Percentiles rank a stretch among this genome's conserved stretches.
Conservation (phyloP, 2,888 invertebrate genomes). For the Thysanoteuthis rhombus region DNA sequence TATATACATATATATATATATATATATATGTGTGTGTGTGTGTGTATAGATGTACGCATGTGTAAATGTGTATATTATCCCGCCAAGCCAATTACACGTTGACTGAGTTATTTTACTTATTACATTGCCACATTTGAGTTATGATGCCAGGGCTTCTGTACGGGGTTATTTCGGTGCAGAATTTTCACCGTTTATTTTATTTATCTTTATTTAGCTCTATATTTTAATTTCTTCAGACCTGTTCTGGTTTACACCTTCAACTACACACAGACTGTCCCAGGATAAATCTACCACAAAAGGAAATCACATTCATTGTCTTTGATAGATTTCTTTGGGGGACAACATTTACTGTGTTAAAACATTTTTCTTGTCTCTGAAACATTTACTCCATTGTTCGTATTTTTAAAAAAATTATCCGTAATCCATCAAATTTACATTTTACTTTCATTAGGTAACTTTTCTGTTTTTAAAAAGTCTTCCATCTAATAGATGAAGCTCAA, state of each 20-base stretch:
- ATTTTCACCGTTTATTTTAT: neutral
- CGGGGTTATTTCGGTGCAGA: neutral
- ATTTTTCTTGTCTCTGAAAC: too few species aligned
- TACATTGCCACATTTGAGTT: neutral
- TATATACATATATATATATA: neutral
- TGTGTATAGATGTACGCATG: neutral
- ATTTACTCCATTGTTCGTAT: neutral
- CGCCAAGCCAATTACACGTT: constrained; percentile 12
- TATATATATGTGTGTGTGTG: neutral
- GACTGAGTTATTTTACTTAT: neutral
- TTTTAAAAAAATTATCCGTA: neutral
- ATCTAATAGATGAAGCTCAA: too few species aligned
- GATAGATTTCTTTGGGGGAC: constrained; percentile 1
- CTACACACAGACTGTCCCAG: neutral
- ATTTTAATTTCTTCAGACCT: constrained; percentile 12
- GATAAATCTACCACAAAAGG: neutral
- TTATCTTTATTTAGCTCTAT: constrained; percentile 12
- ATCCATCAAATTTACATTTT: neutral
- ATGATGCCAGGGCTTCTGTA: neutral
- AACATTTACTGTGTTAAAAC: neutral
- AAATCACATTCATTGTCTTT: neutral
- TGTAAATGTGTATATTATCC: neutral
- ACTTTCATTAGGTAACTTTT: neutral
- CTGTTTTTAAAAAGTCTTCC: too few species aligned
- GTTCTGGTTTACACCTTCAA: neutral